A percentile compares a stretch with the other conserved stretches of the same genome.
These are phyloP conservation scores for Gallinago media DNA, from an alignment of 2,113 vertebrate genomes.

Conservation along the genomic window DNA sequence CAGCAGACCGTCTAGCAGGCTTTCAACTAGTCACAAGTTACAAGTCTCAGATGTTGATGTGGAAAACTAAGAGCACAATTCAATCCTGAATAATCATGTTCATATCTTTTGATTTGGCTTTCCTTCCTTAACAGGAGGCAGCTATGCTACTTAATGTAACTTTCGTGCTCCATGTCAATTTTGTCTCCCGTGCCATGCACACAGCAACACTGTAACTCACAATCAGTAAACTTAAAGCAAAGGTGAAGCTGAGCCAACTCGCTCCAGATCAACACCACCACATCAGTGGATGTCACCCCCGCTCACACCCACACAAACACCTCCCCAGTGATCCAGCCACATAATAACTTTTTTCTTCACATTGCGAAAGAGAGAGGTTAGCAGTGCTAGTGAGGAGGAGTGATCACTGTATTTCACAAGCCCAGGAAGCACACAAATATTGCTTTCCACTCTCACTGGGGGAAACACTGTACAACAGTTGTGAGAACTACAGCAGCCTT, in stretches of 20 bases:
- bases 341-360: rapidly evolving
- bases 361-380: not conserved
- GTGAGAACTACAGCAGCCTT: not conserved
- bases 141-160: not conserved
- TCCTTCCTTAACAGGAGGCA: not conserved
- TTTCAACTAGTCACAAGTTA: not conserved
- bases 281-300: not conserved
- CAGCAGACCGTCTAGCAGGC: not conserved
- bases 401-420: not conserved
- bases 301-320: not conserved
- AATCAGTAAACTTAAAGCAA: rapidly evolving
- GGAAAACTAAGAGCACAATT: not conserved
- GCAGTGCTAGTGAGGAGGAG: not conserved
- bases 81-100: not conserved
- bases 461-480: not conserved
- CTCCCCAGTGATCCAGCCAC: not conserved
- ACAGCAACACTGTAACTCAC: not conserved
- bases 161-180: rapidly evolving
- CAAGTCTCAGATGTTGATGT: not conserved
- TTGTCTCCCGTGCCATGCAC: not conserved
- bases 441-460: not conserved
- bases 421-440: not conserved
- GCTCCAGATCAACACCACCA: not conserved
- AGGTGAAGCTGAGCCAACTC: not conserved
- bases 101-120: not conserved